These are phyloP conservation scores for Talpa occidentalis DNA, from an alignment of 2,113 vertebrate genomes.

Conservation along the genomic window DNA sequence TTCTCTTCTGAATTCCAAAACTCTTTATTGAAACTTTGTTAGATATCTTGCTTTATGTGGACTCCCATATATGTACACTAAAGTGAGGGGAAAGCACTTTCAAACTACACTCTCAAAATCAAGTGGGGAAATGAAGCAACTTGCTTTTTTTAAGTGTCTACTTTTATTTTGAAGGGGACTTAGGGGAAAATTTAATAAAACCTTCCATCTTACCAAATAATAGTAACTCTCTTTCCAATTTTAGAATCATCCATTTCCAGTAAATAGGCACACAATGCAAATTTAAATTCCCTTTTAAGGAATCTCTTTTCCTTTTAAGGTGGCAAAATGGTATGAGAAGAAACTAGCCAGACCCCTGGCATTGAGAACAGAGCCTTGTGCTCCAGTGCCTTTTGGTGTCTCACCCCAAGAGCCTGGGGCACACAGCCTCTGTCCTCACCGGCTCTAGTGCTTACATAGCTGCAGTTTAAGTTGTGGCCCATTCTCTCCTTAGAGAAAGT, in stretches of 20 bases:
- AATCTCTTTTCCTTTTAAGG: neutral
- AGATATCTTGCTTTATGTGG: neutral
- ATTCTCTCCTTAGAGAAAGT: neutral
- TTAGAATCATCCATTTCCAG: neutral
- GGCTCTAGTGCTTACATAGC: neutral
- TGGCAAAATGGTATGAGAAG: neutral
- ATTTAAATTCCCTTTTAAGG: neutral
- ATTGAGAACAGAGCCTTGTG: neutral
- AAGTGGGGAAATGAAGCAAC: neutral
- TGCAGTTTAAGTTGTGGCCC: neutral
- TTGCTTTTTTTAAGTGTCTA: neutral
- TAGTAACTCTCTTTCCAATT: neutral
- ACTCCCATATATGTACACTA: neutral
- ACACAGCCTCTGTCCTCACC: neutral
- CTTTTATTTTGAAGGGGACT: neutral
- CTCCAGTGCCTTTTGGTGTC: neutral
- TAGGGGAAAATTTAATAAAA: neutral
- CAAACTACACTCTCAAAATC: neutral
- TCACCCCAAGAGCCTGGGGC: neutral
- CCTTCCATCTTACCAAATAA: neutral
- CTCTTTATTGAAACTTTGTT: neutral
- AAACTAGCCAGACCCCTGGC: neutral
- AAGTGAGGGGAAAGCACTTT: neutral
- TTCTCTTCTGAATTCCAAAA: constrained; percentile 20
- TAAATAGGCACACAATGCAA: neutral